Evolutionary conservation across 2,888 invertebrate genomes (phyloP).

Genomic region (Caenorhabditis panamensis): DNA sequence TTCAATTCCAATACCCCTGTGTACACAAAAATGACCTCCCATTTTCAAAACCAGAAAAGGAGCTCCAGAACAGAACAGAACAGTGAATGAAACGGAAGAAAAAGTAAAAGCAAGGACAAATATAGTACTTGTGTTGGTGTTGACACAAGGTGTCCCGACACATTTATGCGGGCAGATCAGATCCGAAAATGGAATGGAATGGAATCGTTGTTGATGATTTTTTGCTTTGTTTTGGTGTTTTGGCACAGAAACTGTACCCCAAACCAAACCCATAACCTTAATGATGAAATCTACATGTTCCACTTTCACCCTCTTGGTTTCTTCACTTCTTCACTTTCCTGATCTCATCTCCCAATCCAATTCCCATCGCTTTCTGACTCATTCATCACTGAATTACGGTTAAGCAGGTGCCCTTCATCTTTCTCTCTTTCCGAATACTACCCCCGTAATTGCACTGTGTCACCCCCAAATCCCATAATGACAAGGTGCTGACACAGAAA

Average conservation of each 20-base stretch:
- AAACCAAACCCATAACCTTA: slow-evolving; percentile 38
- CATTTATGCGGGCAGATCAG: slow-evolving; percentile 25
- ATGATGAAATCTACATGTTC: slow-evolving; percentile 27
- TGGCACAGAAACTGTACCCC: no score
- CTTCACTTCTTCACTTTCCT: not conserved
- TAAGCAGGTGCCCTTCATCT: slow-evolving; percentile 32
- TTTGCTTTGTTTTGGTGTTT: no score
- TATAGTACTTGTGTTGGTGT: slow-evolving; percentile 44
- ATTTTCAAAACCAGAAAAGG: not conserved
- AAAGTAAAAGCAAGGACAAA: slow-evolving; percentile 41
- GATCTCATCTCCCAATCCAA: slow-evolving; percentile 8
- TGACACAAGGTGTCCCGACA: slow-evolving; percentile 32
- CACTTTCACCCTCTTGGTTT: slow-evolving; percentile 19
- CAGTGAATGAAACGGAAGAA: not conserved
- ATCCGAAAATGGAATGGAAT: not conserved
- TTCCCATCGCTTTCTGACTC: not conserved
- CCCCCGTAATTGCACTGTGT: slow-evolving; percentile 53
- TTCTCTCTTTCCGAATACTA: not conserved
- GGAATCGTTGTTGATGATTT: no score
- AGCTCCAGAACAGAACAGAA: slow-evolving; percentile 9
- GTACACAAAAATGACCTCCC: no score
- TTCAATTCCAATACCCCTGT: no score
- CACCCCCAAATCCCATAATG: slow-evolving; percentile 51
- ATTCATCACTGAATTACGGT: slow-evolving; percentile 48
- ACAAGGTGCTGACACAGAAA: slow-evolving; percentile 44